Base-by-base conservation (phyloP, 2,797 vertebrate genomes). In the Oreochromis grahami region DNA sequence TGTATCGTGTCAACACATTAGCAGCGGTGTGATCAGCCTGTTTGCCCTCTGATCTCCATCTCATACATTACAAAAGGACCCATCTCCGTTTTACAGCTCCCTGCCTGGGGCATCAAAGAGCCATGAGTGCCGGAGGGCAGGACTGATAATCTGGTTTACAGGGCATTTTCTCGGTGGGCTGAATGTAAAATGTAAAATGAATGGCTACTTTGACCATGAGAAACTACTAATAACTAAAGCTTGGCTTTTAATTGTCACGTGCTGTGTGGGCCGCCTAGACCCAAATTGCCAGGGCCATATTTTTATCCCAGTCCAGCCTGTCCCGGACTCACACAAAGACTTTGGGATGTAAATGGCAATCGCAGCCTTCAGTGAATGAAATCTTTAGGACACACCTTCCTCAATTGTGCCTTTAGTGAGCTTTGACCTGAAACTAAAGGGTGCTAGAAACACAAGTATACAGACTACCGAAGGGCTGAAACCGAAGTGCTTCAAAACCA, bases 1-100 rank as follows among this genome's bases (percentile, higher is more conserved):
- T 65, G 48, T 7, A 41, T 81, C 60, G 76, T 81, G 80, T 85
- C 87, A 85, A 70, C 86, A 81, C 70, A 41, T 77, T 21, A 85
- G 58, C 81, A 76, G 53, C 84, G 76, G 83, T 48, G 84, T 83
- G 83, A 41, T 56, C 32, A 5, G 77, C 80, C 78, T 38, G 48
- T 81, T 70, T 21, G 34, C 26, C 81, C 84, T 86, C 87, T 84
- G 34, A 85, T 91, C 81, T 82, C 85, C 81, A 76, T 19, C 77
- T 88, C 87, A 87, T 80, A 10, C 92, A 88, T 88, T 14, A 92
- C 91, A 94, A 93, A 92, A 85, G 21, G 72, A 45, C 41, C 56
- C 79, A 68, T 89, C 83, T 88, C 70, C 38, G 78, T 34, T 89
- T 88, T 88, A 91, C 83, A 81, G 34, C 36, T 14, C 81, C 65